phyloP scores from a whole-genome alignment of 1,140 invertebrate species.

The Eriocheir sinensis region DNA sequence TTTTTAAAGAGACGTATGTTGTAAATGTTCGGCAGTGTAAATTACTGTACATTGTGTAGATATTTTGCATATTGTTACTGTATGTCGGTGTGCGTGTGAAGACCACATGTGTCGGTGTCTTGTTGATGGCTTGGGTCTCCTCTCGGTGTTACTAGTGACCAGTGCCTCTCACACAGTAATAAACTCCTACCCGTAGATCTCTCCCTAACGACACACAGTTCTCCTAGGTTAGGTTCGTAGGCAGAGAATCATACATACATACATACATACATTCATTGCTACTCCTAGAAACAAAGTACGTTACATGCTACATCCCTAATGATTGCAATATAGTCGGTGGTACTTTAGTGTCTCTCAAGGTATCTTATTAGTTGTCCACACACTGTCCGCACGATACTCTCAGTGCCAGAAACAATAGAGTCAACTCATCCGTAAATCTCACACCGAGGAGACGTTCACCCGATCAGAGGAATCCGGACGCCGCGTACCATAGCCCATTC shows the following conservation, averaged over 20 bases:
- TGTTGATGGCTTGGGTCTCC: slow-evolving; percentile 61
- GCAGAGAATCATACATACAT: neutral
- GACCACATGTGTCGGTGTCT: slow-evolving; percentile 42
- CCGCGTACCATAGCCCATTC: too few species aligned
- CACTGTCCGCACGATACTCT: too few species aligned
- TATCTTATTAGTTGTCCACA: too few species aligned
- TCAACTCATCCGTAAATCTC: too few species aligned
- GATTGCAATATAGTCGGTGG: too few species aligned
- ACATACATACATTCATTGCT: neutral
- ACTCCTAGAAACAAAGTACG: neutral
- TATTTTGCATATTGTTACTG: slow-evolving; percentile 75
- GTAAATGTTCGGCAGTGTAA: slow-evolving; percentile 70
- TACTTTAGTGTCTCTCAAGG: too few species aligned
- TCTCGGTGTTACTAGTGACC: slow-evolving; percentile 59
- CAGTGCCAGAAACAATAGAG: too few species aligned
- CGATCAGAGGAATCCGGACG: too few species aligned
- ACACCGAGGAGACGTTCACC: too few species aligned
- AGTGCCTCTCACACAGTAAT: slow-evolving; percentile 69
- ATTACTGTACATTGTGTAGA: slow-evolving; percentile 76
- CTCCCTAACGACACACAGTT: neutral
- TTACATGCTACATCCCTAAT: too few species aligned
- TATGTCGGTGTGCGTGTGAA: slow-evolving; percentile 50
- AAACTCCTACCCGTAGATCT: neutral
- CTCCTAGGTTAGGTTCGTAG: slow-evolving; percentile 56
- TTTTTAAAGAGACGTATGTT: slow-evolving; percentile 64